A percentile compares a stretch with the other conserved stretches of the same genome.
Evolutionary conservation across 35 echinoderm and acorn worm species (phyloP).

Genomic region (Lytechinus pictus): DNA sequence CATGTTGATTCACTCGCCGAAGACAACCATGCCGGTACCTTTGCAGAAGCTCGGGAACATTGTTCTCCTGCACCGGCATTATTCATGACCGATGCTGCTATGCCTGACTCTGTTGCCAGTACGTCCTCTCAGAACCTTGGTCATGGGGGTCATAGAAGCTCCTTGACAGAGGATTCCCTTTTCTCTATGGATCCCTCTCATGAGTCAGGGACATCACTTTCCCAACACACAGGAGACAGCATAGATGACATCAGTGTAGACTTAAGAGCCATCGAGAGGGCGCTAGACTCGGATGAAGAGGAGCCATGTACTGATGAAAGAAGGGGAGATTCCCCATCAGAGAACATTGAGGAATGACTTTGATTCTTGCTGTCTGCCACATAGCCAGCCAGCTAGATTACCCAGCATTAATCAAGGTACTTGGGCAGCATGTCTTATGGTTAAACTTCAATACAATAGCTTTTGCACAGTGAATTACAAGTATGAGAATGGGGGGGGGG

Average conservation of each 20-base stretch:
- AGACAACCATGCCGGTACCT: background rate
- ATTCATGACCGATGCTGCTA: background rate
- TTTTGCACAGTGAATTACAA: too few species aligned
- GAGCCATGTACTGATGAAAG: constrained; percentile 49
- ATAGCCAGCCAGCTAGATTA: too few species aligned
- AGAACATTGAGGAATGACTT: constrained; percentile 46
- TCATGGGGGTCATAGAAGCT: background rate
- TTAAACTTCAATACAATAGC: too few species aligned
- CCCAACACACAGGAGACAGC: constrained; percentile 1
- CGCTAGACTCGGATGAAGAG: constrained; percentile 13
- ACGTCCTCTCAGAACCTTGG: background rate
- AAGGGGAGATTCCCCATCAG: constrained; percentile 30
- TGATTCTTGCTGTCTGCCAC: too few species aligned
- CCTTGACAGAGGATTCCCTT: constrained; percentile 5
- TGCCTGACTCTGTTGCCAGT: background rate
- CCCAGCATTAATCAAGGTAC: too few species aligned
- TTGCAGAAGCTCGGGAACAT: background rate
- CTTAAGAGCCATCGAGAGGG: background rate
- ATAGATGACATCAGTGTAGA: constrained; percentile 27
- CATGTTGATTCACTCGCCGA: background rate
- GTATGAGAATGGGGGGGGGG: too few species aligned
- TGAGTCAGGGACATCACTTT: background rate
- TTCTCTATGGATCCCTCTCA: constrained; percentile 6
- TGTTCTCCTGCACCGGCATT: background rate
- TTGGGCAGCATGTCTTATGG: too few species aligned